phyloP scores from a whole-genome alignment of 2,888 invertebrate species.

The Epiblema foenella region DNA sequence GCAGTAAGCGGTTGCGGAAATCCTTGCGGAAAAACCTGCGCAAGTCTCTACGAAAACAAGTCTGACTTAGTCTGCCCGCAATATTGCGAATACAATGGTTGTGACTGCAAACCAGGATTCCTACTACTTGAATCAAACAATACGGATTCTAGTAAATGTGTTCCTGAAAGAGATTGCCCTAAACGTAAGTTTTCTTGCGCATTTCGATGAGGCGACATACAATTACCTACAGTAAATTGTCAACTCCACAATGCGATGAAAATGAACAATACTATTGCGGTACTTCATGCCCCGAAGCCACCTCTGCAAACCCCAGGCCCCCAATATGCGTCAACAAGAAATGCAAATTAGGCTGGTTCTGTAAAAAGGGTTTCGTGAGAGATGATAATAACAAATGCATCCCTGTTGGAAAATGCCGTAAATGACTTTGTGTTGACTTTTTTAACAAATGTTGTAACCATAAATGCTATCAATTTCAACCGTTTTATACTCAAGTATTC shows the following conservation, averaged over 20 bases:
- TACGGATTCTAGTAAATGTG: slow-evolving; percentile 27
- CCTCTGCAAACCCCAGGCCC: slow-evolving; percentile 23
- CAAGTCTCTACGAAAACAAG: slow-evolving; percentile 15
- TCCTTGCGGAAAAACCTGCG: slow-evolving; percentile 35
- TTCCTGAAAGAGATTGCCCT: slow-evolving; percentile 23
- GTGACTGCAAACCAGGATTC: slow-evolving; percentile 37
- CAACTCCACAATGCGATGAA: slow-evolving; percentile 6
- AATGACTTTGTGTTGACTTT: too few species aligned
- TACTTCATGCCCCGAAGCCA: slow-evolving; percentile 19
- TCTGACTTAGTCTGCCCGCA: slow-evolving; percentile 19
- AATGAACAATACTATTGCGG: slow-evolving; percentile 31
- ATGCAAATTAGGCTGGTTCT: slow-evolving; percentile 31
- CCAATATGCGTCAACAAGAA: slow-evolving; percentile 13
- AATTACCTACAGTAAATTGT: neutral
- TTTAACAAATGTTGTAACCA: too few species aligned
- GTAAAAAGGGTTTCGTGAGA: slow-evolving; percentile 40
- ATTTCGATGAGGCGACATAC: too few species aligned
- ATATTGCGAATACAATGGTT: slow-evolving; percentile 31
- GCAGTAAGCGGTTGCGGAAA: slow-evolving; percentile 33
- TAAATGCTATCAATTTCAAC: too few species aligned
- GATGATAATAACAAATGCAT: slow-evolving; percentile 38
- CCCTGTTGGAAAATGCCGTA: neutral
- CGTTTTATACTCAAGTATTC: too few species aligned
- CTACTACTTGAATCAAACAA: slow-evolving; percentile 11
- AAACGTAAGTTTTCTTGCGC: slow-evolving; percentile 15